phyloP scores from a whole-genome alignment of 2,113 vertebrate species.

The Terrapene triunguis region DNA sequence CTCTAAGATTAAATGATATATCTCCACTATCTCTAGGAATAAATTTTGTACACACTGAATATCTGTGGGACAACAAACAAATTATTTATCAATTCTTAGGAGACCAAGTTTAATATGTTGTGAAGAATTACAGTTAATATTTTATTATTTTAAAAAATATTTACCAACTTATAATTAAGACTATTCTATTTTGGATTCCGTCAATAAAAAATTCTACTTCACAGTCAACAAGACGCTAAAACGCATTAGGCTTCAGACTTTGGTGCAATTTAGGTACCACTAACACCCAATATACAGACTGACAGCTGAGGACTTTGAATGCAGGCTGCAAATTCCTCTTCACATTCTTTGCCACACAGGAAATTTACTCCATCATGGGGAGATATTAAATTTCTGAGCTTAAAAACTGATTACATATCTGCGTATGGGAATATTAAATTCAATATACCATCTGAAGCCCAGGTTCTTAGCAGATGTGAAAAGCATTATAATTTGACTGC shows the following conservation, averaged over 20 bases:
- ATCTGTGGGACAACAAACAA: neutral
- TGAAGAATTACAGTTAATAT: neutral
- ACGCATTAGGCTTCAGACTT: neutral
- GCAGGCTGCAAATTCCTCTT: neutral
- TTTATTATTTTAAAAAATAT: neutral
- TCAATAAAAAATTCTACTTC: neutral
- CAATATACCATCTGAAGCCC: neutral
- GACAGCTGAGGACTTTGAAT: neutral
- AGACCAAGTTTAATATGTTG: neutral
- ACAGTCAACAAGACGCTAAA: neutral
- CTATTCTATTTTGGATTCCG: neutral
- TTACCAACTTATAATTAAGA: neutral
- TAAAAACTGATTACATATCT: neutral
- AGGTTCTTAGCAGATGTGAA: neutral
- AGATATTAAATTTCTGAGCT: conserved; percentile 16
- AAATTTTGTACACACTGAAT: neutral
- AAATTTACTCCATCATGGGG: neutral
- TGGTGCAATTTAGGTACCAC: neutral
- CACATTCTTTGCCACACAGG: neutral
- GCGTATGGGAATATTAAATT: neutral
- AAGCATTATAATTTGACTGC: neutral
- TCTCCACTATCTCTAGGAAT: neutral
- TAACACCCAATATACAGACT: neutral
- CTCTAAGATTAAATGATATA: neutral
- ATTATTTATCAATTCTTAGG: neutral